Conservation (phyloP, 2,113 vertebrate species). For the Laticauda laticaudata region DNA sequence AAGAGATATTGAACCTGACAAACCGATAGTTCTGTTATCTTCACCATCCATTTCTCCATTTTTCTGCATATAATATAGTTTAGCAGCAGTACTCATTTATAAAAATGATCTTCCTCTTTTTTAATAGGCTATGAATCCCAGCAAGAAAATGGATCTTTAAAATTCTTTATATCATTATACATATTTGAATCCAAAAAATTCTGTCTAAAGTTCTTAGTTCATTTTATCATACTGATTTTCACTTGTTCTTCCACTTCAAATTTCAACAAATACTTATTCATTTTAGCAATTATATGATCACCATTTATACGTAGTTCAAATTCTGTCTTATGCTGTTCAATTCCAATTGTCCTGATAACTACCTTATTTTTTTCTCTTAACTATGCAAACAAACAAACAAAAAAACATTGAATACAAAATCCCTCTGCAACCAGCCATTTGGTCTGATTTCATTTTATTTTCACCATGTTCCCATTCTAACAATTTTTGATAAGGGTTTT, state of each 20-base stretch:
- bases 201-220: not conserved
- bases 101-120: not conserved
- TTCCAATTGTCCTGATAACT: not conserved
- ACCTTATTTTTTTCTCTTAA: no score
- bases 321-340: not conserved
- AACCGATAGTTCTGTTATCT: not conserved
- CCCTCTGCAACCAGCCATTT: not conserved
- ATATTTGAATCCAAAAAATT: not conserved
- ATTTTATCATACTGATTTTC: not conserved
- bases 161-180: not conserved
- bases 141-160: not conserved
- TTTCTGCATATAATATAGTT: not conserved
- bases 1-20: not conserved
- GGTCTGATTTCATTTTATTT: not conserved
- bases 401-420: no score
- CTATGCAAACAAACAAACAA: no score
- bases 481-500: no score
- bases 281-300: not conserved
- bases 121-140: not conserved
- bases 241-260: not conserved
- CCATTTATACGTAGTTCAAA: not conserved
- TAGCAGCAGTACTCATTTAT: not conserved
- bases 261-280: not conserved
- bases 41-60: not conserved
- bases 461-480: not conserved